phyloP scores from a whole-genome alignment of 2,888 invertebrate genomes.

The Nebria brevicollis region DNA sequence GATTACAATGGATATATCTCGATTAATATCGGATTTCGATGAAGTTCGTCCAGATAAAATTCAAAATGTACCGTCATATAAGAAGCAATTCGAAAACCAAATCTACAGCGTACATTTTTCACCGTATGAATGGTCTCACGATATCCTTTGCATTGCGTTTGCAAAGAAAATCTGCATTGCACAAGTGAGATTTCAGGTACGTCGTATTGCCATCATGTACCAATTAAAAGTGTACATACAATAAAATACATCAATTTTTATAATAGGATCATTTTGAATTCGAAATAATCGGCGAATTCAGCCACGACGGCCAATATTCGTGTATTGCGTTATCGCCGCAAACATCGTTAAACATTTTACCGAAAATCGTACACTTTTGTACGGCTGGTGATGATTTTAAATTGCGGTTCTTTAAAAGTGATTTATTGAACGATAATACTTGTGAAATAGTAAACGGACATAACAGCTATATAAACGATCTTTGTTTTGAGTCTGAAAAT shows the following conservation, averaged over 20 bases:
- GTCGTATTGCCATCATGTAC: neutral
- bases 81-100: slow-evolving; percentile 66
- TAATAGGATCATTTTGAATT: slow-evolving; percentile 66
- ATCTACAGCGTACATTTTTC: slow-evolving; percentile 70
- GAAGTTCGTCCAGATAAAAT: slow-evolving; percentile 22
- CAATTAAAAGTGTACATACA: neutral
- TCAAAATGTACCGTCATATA: slow-evolving; percentile 59
- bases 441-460: slow-evolving; percentile 72
- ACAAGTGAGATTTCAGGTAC: slow-evolving; percentile 68
- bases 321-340: slow-evolving; percentile 71
- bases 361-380: slow-evolving; percentile 67
- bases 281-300: slow-evolving; percentile 67
- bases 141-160: slow-evolving; percentile 70
- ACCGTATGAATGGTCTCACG: slow-evolving; percentile 72
- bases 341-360: slow-evolving; percentile 68
- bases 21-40: slow-evolving; percentile 24
- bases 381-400: slow-evolving; percentile 69
- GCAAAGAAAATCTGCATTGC: slow-evolving; percentile 68
- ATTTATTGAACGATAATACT: slow-evolving; percentile 64
- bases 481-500: slow-evolving; percentile 76
- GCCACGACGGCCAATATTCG: slow-evolving; percentile 67
- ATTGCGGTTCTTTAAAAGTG: slow-evolving; percentile 67
- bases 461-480: slow-evolving; percentile 74
- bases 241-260: slow-evolving; percentile 31
- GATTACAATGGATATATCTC: slow-evolving; percentile 15